phyloP scores from a whole-genome alignment of 2,113 vertebrate genomes.

The Corythornis cristatus region DNA sequence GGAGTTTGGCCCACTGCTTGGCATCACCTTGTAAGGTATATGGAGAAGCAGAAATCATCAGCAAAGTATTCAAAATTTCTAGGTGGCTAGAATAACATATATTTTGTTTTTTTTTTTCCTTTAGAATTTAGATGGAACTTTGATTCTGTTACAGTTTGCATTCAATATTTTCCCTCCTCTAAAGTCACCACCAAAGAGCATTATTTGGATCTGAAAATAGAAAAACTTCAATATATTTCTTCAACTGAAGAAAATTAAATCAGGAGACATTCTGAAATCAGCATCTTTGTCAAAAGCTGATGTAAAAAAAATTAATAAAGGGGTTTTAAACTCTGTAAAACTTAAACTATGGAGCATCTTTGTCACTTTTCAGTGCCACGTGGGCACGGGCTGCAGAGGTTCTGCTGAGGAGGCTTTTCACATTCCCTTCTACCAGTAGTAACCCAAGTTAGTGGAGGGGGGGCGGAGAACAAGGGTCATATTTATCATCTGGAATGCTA shows the following conservation, averaged over 20 bases:
- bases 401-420: slow-evolving; percentile 5
- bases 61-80: neutral
- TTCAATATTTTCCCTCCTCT: neutral
- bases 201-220: neutral
- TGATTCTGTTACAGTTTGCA: neutral
- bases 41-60: neutral
- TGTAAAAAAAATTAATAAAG: neutral
- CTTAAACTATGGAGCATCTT: neutral
- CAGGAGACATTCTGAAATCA: neutral
- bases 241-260: neutral
- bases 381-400: neutral
- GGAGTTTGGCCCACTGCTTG: neutral
- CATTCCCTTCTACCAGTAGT: slow-evolving; percentile 4
- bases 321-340: neutral
- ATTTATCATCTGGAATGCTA: slow-evolving; percentile 48
- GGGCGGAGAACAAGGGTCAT: slow-evolving; percentile 30
- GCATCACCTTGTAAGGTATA: neutral
- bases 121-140: neutral
- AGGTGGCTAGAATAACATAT: neutral
- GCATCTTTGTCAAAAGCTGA: neutral
- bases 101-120: neutral
- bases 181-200: neutral
- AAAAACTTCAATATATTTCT: neutral
- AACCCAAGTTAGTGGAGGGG: neutral
- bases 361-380: neutral